phyloP scores from a whole-genome alignment of 1,140 invertebrate genomes.

The Hycleus phaleratus region DNA sequence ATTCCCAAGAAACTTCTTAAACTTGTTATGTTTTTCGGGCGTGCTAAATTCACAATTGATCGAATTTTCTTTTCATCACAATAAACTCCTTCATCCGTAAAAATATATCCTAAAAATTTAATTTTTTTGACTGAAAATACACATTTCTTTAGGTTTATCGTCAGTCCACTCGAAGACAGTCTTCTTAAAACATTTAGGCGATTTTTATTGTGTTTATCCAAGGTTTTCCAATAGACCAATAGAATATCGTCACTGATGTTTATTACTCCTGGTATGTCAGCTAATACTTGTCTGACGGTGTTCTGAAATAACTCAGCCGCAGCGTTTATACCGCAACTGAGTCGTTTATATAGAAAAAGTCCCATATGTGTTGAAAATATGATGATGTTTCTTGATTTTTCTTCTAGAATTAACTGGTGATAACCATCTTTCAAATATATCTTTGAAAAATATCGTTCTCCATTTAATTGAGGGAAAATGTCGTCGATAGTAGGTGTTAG shows the following conservation, averaged over 20 bases:
- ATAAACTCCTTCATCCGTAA: conserved; percentile 35
- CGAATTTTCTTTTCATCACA: conserved; percentile 33
- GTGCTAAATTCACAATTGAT: conserved; percentile 37
- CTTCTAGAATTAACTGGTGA: not conserved
- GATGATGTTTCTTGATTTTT: not conserved
- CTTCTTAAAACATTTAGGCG: conserved; percentile 26
- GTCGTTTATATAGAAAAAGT: conserved; percentile 15
- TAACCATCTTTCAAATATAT: not conserved
- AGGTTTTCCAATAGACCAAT: conserved; percentile 26
- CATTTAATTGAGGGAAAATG: too few relatives aligned
- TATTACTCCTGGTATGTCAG: conserved; percentile 23
- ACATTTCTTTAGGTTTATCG: conserved; percentile 31
- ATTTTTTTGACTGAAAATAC: conserved; percentile 26
- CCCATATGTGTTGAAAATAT: not conserved
- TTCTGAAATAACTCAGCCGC: conserved; percentile 39
- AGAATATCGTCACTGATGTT: conserved; percentile 38
- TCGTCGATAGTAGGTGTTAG: too few relatives aligned
- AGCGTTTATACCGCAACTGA: conserved; percentile 30
- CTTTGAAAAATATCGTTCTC: too few relatives aligned
- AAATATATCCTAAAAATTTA: conserved; percentile 36
- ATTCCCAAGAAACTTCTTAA: conserved; percentile 37
- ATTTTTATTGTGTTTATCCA: conserved; percentile 27
- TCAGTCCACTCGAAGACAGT: conserved; percentile 22
- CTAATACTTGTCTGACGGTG: conserved; percentile 32
- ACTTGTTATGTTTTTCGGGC: conserved; percentile 27